Evolutionary conservation across 2,113 vertebrate genomes (phyloP).

Genomic region (Columbina picui): DNA sequence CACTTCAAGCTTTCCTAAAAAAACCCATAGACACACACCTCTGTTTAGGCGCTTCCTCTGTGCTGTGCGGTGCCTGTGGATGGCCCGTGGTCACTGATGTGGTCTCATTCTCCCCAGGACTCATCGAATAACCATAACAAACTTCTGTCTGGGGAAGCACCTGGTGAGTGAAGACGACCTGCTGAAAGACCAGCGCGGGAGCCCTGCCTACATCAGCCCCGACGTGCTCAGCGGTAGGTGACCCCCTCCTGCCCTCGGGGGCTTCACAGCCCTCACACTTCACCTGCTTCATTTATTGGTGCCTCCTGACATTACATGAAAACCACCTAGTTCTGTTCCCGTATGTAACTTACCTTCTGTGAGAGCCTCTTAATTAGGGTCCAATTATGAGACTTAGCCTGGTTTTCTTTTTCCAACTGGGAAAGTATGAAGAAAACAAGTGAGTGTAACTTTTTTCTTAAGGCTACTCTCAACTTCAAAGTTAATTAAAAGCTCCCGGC

Average conservation of each 20-base stretch:
- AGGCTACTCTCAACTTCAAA: background rate
- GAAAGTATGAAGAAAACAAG: background rate
- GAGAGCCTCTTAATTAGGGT: background rate
- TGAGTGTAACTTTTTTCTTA: background rate
- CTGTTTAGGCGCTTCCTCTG: background rate
- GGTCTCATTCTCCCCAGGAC: slow-evolving; percentile 78
- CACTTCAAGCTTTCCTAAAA: background rate
- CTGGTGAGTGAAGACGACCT: slow-evolving; percentile 97
- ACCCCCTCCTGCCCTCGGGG: background rate
- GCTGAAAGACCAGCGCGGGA: slow-evolving; percentile 98
- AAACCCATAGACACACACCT: background rate
- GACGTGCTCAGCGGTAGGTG: slow-evolving; percentile 94
- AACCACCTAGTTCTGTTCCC: background rate
- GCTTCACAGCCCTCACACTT: background rate
- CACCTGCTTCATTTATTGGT: fast-evolving
- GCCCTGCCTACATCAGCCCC: slow-evolving; percentile 98
- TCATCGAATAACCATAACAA: slow-evolving; percentile 97
- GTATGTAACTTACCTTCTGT: background rate
- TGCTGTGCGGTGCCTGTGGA: background rate
- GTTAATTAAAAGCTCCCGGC: background rate
- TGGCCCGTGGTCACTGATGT: background rate
- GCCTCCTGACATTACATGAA: background rate
- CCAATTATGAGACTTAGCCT: background rate
- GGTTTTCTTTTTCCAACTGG: background rate
- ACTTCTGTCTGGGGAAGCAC: slow-evolving; percentile 99